phyloP scores from a whole-genome alignment of 2,888 invertebrate genomes.

The Cyaniris semiargus region DNA sequence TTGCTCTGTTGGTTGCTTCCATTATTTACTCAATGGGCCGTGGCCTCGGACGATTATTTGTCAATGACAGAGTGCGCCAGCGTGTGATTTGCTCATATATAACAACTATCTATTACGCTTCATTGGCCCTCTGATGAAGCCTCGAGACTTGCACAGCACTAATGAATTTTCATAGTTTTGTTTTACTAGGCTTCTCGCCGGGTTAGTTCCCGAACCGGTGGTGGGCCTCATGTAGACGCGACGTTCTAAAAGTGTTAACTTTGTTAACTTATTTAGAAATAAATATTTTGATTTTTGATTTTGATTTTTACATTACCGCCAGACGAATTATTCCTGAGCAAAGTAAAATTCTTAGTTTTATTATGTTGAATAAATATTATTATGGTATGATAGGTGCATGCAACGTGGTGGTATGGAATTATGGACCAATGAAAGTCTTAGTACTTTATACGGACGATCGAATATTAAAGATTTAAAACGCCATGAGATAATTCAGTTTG shows the following conservation, averaged over 20 bases:
- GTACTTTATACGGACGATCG: too few relatives aligned
- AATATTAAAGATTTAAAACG: too few relatives aligned
- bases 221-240: too few relatives aligned
- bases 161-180: slow-evolving; percentile 23
- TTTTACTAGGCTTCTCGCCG: not conserved
- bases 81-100: slow-evolving; percentile 38
- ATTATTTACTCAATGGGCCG: slow-evolving; percentile 35
- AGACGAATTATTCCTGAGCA: not conserved
- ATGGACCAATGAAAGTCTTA: too few relatives aligned
- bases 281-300: too few relatives aligned
- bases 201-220: too few relatives aligned
- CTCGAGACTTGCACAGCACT: slow-evolving; percentile 29
- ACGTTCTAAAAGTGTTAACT: too few relatives aligned
- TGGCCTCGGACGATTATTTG: slow-evolving; percentile 38
- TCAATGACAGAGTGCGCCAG: slow-evolving; percentile 41
- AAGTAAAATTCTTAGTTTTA: not conserved
- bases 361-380: too few relatives aligned
- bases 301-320: not conserved
- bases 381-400: too few relatives aligned
- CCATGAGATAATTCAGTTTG: too few relatives aligned
- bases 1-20: slow-evolving; percentile 11
- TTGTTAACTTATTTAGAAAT: too few relatives aligned
- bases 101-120: slow-evolving; percentile 38
- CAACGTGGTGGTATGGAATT: too few relatives aligned
- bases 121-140: slow-evolving; percentile 36